Conservation (phyloP, 2,113 vertebrate genomes). For the Crotophaga sulcirostris region DNA sequence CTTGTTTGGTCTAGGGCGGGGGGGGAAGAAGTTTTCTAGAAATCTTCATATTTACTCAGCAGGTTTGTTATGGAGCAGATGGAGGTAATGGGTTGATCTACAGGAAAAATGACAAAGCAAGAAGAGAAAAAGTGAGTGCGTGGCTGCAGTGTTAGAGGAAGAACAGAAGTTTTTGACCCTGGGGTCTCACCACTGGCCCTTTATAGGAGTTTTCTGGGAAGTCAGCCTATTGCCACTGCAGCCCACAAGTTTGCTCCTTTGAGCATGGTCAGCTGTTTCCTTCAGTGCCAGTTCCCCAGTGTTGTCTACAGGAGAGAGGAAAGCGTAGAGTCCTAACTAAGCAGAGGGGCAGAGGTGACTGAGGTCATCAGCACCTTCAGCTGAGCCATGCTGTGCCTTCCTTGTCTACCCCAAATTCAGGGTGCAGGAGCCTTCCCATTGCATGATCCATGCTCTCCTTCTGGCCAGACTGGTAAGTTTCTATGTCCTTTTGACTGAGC, state of each 20-base stretch:
- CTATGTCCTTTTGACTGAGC: neutral
- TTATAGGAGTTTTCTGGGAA: neutral
- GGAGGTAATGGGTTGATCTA: neutral
- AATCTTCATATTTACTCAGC: neutral
- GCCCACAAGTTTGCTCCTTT: neutral
- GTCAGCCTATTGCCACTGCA: neutral
- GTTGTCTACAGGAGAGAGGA: neutral
- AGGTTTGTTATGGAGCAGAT: neutral
- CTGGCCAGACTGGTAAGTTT: neutral
- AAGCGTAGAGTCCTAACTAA: neutral
- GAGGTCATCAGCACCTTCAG: neutral
- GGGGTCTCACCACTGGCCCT: neutral
- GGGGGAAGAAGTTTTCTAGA: neutral
- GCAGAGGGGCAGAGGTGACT: rapidly evolving
- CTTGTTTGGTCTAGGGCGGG: neutral
- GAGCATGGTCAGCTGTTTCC: neutral
- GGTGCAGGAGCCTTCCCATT: neutral
- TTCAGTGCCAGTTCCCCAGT: rapidly evolving
- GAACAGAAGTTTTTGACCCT: neutral
- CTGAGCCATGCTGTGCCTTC: neutral
- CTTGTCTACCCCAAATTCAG: neutral
- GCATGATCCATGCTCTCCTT: neutral
- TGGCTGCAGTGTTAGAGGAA: rapidly evolving
- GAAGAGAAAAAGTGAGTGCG: neutral
- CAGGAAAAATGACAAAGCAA: neutral